phyloP scores from a whole-genome alignment of 2,113 vertebrate genomes.

The Chlorocebus sabaeus region DNA sequence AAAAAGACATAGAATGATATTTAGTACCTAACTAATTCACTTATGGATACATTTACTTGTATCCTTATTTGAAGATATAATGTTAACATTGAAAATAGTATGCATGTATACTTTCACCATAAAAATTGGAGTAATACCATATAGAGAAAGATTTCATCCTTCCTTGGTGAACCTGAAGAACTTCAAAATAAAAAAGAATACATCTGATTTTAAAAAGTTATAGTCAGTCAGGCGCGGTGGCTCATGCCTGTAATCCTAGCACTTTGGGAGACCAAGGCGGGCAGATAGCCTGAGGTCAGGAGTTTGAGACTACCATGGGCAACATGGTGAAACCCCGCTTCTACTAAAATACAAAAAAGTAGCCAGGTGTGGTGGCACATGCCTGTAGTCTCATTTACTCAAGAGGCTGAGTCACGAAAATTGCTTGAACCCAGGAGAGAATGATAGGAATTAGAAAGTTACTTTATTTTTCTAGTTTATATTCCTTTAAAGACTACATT shows the following conservation, averaged over 20 bases:
- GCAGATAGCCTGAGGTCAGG: too few relatives aligned
- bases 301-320: too few relatives aligned
- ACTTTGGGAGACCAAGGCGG: too few relatives aligned
- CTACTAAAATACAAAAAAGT: too few relatives aligned
- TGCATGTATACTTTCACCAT: not conserved
- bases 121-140: not conserved
- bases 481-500: not conserved
- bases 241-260: too few relatives aligned
- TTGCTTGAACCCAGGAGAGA: not conserved
- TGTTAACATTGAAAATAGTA: not conserved
- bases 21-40: not conserved
- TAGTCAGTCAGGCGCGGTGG: too few relatives aligned
- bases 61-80: not conserved
- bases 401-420: too few relatives aligned
- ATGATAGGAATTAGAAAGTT: not conserved
- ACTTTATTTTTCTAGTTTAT: not conserved
- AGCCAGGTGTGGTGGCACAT: too few relatives aligned
- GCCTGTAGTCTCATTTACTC: too few relatives aligned
- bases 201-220: not conserved
- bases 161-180: not conserved
- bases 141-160: not conserved
- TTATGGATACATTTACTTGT: not conserved
- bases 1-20: not conserved
- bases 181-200: slow-evolving; percentile 6
- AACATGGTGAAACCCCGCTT: too few relatives aligned